Evolutionary conservation across 2,797 vertebrate genomes (phyloP).

Genomic region (Muscicapa comitata): DNA sequence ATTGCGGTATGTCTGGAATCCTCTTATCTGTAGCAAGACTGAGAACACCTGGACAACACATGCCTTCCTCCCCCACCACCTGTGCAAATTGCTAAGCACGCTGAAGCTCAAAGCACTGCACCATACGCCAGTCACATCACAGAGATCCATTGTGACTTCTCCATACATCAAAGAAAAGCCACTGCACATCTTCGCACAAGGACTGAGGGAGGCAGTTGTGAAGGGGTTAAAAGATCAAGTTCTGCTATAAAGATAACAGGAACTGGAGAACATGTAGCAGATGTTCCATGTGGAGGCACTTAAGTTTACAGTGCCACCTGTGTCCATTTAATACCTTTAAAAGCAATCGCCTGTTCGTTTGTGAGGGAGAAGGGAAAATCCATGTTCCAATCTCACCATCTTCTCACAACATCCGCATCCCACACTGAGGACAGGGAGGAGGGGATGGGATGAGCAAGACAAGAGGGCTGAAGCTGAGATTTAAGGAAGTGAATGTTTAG

Average conservation of each 20-base stretch:
- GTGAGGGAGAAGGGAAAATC: slow-evolving; percentile 5
- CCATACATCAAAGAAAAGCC: slow-evolving; percentile 30
- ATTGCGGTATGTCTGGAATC: slow-evolving; percentile 44
- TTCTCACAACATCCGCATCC: background rate
- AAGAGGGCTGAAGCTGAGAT: background rate
- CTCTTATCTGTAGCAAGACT: slow-evolving; percentile 36
- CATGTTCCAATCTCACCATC: background rate
- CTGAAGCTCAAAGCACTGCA: background rate
- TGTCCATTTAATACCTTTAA: slow-evolving; percentile 65
- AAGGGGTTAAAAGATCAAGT: slow-evolving; percentile 63
- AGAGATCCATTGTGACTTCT: slow-evolving; percentile 50
- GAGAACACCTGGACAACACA: slow-evolving; percentile 60
- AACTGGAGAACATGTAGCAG: slow-evolving; percentile 54
- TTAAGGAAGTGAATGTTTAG: background rate
- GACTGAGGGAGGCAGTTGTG: background rate
- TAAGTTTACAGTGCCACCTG: slow-evolving; percentile 70
- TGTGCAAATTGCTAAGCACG: slow-evolving; percentile 30
- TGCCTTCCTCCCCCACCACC: slow-evolving; percentile 43
- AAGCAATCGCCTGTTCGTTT: slow-evolving; percentile 57
- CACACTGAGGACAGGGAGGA: background rate
- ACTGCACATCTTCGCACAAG: background rate
- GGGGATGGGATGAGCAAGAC: background rate
- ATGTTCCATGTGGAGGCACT: slow-evolving; percentile 68
- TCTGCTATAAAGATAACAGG: slow-evolving; percentile 68
- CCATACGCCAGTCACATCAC: slow-evolving; percentile 40